Percentiles rank a stretch among this genome's conserved stretches.
Evolutionary conservation across 1,140 invertebrate genomes (phyloP).

Genomic region (Seison nebaliae): DNA sequence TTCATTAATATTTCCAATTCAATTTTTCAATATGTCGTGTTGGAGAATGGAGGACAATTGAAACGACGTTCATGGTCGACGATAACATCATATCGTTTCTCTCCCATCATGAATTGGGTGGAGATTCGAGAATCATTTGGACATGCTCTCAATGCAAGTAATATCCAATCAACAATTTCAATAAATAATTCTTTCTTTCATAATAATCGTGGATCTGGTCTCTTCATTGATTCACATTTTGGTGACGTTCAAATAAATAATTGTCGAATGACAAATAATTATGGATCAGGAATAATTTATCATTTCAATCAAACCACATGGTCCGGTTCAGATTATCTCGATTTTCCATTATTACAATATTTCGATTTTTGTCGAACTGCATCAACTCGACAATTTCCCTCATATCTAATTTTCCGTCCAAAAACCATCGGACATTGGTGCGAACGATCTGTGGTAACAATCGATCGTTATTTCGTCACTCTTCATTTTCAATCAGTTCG

Average conservation of each 20-base stretch:
- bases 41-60: background rate
- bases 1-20: constrained; percentile 9
- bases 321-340: constrained; percentile 9
- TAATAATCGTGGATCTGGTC: constrained; percentile 36
- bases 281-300: constrained; percentile 48
- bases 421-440: constrained; percentile 31
- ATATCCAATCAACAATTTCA: constrained; percentile 2
- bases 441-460: constrained; percentile 1
- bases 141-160: constrained; percentile 7
- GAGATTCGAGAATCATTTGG: constrained; percentile 5
- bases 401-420: constrained; percentile 45
- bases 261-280: constrained; percentile 59
- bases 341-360: constrained; percentile 2
- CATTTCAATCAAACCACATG: constrained; percentile 9
- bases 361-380: constrained; percentile 7
- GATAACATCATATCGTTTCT: constrained; percentile 10
- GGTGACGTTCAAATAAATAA: constrained; percentile 68
- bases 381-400: constrained; percentile 6
- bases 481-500: constrained; percentile 10
- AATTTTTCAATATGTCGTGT: constrained; percentile 6
- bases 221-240: constrained; percentile 47
- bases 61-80: constrained; percentile 5
- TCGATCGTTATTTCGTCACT: background rate
- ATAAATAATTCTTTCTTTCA: constrained; percentile 3
- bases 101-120: constrained; percentile 5